phyloP scores from a whole-genome alignment of 2,888 invertebrate genomes.

The Drosophila antonietae region DNA sequence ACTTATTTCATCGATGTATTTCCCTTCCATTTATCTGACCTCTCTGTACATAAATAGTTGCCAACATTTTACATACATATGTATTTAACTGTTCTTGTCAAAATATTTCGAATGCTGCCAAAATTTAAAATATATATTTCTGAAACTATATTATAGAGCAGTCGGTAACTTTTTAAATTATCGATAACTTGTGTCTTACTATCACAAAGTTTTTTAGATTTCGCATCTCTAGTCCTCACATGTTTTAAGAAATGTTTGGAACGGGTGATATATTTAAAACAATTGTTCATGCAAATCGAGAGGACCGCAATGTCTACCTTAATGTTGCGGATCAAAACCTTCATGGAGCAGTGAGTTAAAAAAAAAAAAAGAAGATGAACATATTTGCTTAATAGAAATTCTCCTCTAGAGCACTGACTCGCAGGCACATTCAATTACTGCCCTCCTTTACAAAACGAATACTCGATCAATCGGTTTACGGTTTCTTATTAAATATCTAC shows the following conservation, averaged over 20 bases:
- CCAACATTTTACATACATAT: too few relatives aligned
- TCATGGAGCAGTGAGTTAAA: slow-evolving; percentile 24
- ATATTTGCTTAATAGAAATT: not conserved
- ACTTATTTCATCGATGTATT: too few relatives aligned
- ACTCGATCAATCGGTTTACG: slow-evolving; percentile 46
- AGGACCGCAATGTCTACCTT: slow-evolving; percentile 29
- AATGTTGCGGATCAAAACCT: slow-evolving; percentile 19
- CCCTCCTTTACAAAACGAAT: slow-evolving; percentile 30
- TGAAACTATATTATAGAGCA: not conserved
- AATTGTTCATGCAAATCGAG: slow-evolving; percentile 17
- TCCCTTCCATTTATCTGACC: too few relatives aligned
- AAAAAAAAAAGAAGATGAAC: not conserved
- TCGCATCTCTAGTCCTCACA: slow-evolving; percentile 30
- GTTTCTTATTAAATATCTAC: slow-evolving; percentile 39
- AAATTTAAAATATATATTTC: not conserved
- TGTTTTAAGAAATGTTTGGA: slow-evolving; percentile 45
- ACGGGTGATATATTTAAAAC: slow-evolving; percentile 29
- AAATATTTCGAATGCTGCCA: not conserved
- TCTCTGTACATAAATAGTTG: too few relatives aligned
- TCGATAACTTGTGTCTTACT: not conserved
- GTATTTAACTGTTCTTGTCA: too few relatives aligned
- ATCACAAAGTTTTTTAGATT: not conserved
- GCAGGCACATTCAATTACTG: slow-evolving; percentile 36
- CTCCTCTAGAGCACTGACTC: slow-evolving; percentile 14
- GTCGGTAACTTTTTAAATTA: not conserved